Percentiles rank a stretch among this genome's conserved stretches.
Evolutionary conservation across 2,888 invertebrate species (phyloP).

Genomic region (Lamproptera curius): DNA sequence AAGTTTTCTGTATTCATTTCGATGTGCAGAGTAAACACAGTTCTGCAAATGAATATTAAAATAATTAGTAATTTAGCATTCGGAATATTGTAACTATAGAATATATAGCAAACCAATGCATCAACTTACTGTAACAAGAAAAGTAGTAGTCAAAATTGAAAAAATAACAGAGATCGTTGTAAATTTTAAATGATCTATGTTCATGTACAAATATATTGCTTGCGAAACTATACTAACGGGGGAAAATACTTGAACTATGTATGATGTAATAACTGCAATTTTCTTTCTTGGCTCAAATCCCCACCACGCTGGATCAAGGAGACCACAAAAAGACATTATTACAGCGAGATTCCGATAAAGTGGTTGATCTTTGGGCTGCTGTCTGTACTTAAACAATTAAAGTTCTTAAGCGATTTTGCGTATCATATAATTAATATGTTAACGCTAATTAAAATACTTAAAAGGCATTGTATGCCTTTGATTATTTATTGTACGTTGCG

Average conservation of each 20-base stretch:
- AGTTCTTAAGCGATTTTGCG: too few species aligned
- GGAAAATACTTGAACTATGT: neutral
- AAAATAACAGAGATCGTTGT: neutral
- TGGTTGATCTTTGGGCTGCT: too few species aligned
- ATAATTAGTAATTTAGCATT: neutral
- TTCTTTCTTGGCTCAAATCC: neutral
- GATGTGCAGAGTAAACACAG: slow-evolving; percentile 4
- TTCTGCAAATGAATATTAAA: neutral
- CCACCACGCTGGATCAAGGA: neutral
- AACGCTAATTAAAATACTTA: too few species aligned
- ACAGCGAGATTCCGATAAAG: too few species aligned
- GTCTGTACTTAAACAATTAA: too few species aligned
- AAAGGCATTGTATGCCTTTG: too few species aligned
- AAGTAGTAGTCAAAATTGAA: neutral
- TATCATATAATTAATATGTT: too few species aligned
- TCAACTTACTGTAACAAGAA: neutral
- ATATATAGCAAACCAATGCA: too few species aligned
- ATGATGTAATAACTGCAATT: too few species aligned
- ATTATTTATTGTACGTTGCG: too few species aligned
- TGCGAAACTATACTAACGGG: neutral
- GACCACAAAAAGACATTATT: too few species aligned
- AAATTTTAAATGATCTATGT: neutral
- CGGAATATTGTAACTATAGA: too few species aligned
- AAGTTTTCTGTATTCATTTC: neutral
- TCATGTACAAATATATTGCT: neutral